Base-by-base conservation (phyloP, 2,888 invertebrate species). In the Epinotia bilunana region DNA sequence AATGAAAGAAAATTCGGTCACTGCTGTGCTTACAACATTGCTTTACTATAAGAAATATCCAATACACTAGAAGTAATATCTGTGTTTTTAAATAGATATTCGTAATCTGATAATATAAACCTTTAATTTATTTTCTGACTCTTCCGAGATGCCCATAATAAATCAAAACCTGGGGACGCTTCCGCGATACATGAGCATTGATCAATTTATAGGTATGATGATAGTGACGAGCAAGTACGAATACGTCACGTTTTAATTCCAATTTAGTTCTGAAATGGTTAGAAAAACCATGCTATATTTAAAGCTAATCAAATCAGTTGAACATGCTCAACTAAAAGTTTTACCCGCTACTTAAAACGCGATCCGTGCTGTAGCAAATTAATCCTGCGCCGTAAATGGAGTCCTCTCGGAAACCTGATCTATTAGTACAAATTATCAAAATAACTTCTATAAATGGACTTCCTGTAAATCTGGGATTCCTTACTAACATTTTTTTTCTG, bases 1-100 rank as follows among this genome's bases (percentile, higher is more conserved):
- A 88, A 88, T 86, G 91, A 92, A 90, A 91, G 87, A 91, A 92
- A 93, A 92, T 92, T 92, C 90, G 86, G 89, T 86, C 89, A 83
- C 79, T 81, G 83, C 81, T 84, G 83, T 80, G 23, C 23, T 28
- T 28, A 80, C 82, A 78, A 78, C 74, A 74, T 79, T 77, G 77
- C 78, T 78, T 53, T 33, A 28, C 70, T 74, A 63, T 58, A 33
- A 53, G 28, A n/a, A 58, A 72, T 73, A 63, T 23, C 28, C 2
- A 13, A 9, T n/a, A 46, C 58, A 64, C 18, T 49, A 16, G 49
- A 18, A 43, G 18, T 53, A 43, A 12, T 46, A n/a, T 28, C 5
- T 28, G 7, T 5, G 5, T 33, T 39, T 57, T 18, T 13, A 33
- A 55, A 20, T 20, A 18, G 39, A 33, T 57, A 39, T 9, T 39